Conservation (phyloP, 2,797 vertebrate species). For the Platalea minor region DNA sequence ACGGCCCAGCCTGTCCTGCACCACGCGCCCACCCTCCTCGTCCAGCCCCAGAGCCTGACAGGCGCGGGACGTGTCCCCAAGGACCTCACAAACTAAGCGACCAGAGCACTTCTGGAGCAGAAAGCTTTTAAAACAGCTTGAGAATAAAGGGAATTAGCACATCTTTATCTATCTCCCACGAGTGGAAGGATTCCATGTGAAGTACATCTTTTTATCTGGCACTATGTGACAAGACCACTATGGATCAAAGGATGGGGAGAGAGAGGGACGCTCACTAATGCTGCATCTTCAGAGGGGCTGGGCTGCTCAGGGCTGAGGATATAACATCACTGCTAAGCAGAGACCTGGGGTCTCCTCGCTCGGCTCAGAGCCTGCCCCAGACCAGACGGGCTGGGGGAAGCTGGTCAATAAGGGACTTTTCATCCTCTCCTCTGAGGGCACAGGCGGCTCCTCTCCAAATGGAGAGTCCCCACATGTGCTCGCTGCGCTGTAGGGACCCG, state of each 20-base stretch:
- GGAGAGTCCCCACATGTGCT: neutral
- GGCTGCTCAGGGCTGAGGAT: neutral
- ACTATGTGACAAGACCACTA: neutral
- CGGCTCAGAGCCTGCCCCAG: neutral
- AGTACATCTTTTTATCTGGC: neutral
- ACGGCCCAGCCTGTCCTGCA: neutral
- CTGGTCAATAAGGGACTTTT: neutral
- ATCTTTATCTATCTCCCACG: neutral
- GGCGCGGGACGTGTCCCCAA: neutral
- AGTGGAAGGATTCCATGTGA: neutral
- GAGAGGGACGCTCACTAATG: neutral
- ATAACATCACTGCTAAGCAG: neutral
- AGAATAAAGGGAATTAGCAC: neutral
- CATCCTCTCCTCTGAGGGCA: too few species aligned
- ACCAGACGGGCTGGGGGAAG: neutral
- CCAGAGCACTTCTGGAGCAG: neutral
- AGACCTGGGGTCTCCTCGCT: neutral
- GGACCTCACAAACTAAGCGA: neutral
- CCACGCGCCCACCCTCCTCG: rapidly evolving
- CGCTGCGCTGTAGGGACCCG: neutral
- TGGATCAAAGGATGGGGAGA: neutral
- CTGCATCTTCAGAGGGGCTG: rapidly evolving
- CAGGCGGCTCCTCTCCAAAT: rapidly evolving
- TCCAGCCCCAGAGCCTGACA: neutral
- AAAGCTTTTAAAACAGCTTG: neutral